Base-by-base conservation (phyloP, 2,888 invertebrate species). In the Tenthredo livida region DNA sequence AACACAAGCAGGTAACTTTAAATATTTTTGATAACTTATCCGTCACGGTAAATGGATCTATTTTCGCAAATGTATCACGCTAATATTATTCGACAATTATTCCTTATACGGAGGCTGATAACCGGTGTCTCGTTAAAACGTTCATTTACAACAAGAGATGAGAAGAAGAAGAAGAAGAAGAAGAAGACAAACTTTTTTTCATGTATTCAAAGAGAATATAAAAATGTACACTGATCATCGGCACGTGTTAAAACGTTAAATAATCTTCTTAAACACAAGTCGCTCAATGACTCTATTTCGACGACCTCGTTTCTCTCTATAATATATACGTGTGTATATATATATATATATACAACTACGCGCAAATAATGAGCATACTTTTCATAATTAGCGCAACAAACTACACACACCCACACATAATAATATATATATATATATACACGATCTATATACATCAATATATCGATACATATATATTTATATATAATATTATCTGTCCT, bases 301-400 rank as follows among this genome's bases (percentile, higher is more conserved):
- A 25, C 67, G 67, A 33, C 67, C 67, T 67, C 33, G 67, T 33
- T 67, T 54, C 54, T 54, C n/a, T 54, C 54, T 54, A 54, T 54
- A 54, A 54, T 54, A 54, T n/a, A 17, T 17, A 50, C 2, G 17
- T 50, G 6, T 25, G 4, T 33, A 33, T 33, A 33, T 33, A 4
- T 33, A 15, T 25, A 29, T 67, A 67, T 29, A 17, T 25, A 29
- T 67, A 29, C 6, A 67, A 67, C 12, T 17, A 33, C 67, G 67
- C 33, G 67, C 33, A 67, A 67, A 67, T 33, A 67, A 33, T 15
- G 67, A 67, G 33, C 29, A 67, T 25, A 67, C 33, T 67, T 33
- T 67, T 67, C 33, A 33, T 67, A 67, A 67, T 33, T 67, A 67
- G 67, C 33, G 29, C 67, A 33, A 33, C 29, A 67, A 67, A 33